Evolutionary conservation across 1,140 invertebrate genomes (phyloP), one percentile per base, ranked within the genome.

Genomic region (Achroia grisella): DNA sequence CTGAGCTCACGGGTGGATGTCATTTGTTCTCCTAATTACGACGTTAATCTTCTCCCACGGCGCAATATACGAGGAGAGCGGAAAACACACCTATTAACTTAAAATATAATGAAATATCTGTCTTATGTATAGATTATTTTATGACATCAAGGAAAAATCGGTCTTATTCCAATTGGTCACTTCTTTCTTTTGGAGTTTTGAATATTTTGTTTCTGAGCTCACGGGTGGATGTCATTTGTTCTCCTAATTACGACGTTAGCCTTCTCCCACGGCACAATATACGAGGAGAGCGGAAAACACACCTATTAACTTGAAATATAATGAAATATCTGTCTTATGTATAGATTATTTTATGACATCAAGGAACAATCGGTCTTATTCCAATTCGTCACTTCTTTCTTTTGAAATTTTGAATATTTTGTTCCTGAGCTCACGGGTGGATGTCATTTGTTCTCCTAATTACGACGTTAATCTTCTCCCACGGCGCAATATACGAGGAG

Each of bases 211-310:
- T 33, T 10, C 14, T 12, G 10, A 13, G 29, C n/a, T 14, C 39
- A 30, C 39, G 32, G 39, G 39, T 42, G 39, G 31, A 29, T 42
- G 29, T 33, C 39, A 42, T 42, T 42, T 32, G 39, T 42, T 32
- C 30, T 15, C 29, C 12, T 42, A 66, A 71, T 74, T 70, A 65
- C 56, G 50, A 52, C 39, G 51, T 56, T 62, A 56, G 57, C 56
- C 50, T 40, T 23, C 17, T 23, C 2, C 17, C 17, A n/a, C 30
- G 50, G 42, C n/a, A 12, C 10, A 44, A 42, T 17, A n/a, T 10
- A 44, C 31, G 17, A 46, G 51, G 31, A 32, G 15, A 48, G 51
- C 33, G 51, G 32, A 15, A 31, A 11, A 23, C 6, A 23, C 2
- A 23, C 17, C 6, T 23, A 2, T 23, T 23, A 2, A 23, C 6